Evolutionary conservation across 2,797 vertebrate genomes (phyloP), one percentile per base, ranked within the genome.

Genomic region (Enteromius mattozi): DNA sequence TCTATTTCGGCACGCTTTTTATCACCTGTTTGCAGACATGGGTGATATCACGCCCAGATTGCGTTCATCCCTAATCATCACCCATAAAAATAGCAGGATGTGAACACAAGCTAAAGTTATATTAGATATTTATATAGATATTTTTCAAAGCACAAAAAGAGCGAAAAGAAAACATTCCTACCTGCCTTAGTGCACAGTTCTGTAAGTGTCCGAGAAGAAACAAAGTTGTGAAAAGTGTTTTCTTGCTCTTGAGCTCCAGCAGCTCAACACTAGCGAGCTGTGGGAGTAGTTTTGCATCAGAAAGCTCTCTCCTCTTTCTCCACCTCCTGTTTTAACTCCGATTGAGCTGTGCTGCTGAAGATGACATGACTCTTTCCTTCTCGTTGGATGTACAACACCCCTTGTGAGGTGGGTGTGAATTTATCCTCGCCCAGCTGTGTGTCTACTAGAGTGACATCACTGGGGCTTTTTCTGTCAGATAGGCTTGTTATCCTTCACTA

Each of bases 391-490:
- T 90, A 91, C 92, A 91, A 30, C 86, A 82, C 59, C 63, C 63
- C 89, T 88, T 16, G 76, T 71, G 42, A 51, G 78, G 69, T 83
- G 85, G 85, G 80, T 87, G 79, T 92, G 91, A 92, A 92, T 92
- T 78, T 94, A 93, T 94, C 92, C 91, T 92, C 88, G 89, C 85
- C 87, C 84, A 92, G 93, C 88, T 92, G 91, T 92, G 89, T 77
- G 72, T 74, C 65, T 66, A 78, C 87, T 90, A 85, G 89, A 24
- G 76, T 95, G 94, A 94, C 90, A 90, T 94, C 94, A 95, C 88
- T 30, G 86, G 61, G 70, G n/a, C 42, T 86, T 82, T 82, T 40
- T 82, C 37, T 65, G 16, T 35, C 61, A 30, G 78, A 82, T 16
- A 35, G 63, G 54, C 77, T 78, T 78, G 47, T 68, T 80, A 66